phyloP scores from a whole-genome alignment of 2,888 invertebrate genomes.

The Dexiosoma caninum region DNA sequence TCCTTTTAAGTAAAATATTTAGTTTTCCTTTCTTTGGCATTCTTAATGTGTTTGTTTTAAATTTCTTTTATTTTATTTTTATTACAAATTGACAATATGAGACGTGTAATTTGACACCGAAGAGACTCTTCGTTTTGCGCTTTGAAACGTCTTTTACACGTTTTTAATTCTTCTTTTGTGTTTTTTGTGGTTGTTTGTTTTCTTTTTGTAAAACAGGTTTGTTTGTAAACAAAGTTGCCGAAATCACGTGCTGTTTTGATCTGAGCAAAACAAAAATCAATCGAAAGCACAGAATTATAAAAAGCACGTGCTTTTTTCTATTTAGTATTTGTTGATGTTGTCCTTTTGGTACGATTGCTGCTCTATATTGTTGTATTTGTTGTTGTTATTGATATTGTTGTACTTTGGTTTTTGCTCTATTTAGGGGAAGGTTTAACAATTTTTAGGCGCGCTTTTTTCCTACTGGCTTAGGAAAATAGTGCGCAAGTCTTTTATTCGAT shows the following conservation, averaged over 20 bases:
- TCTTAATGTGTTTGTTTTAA: background rate
- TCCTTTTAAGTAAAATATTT: background rate
- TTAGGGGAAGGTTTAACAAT: conserved; percentile 58
- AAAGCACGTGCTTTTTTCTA: conserved; percentile 53
- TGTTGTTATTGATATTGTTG: conserved; percentile 13
- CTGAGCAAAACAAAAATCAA: conserved; percentile 18
- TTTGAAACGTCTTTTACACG: background rate
- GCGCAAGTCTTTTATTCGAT: conserved; percentile 49
- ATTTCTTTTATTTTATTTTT: background rate
- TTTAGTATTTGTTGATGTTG: background rate
- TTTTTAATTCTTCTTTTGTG: too few species aligned
- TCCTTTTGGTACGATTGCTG: background rate
- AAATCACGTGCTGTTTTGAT: conserved; percentile 43
- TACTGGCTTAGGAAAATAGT: conserved; percentile 50
- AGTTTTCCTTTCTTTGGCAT: background rate
- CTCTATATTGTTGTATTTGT: conserved; percentile 1
- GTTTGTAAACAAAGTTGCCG: conserved; percentile 52
- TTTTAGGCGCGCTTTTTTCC: conserved; percentile 63
- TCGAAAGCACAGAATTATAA: background rate
- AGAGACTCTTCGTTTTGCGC: conserved; percentile 6
- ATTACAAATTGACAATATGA: conserved; percentile 16
- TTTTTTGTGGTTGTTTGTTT: too few species aligned
- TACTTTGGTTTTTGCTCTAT: conserved; percentile 23
- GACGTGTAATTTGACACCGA: conserved; percentile 29
- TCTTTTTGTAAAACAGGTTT: conserved; percentile 6